Base-by-base conservation (phyloP, 1,140 invertebrate genomes). In the Drosophila murphyi region DNA sequence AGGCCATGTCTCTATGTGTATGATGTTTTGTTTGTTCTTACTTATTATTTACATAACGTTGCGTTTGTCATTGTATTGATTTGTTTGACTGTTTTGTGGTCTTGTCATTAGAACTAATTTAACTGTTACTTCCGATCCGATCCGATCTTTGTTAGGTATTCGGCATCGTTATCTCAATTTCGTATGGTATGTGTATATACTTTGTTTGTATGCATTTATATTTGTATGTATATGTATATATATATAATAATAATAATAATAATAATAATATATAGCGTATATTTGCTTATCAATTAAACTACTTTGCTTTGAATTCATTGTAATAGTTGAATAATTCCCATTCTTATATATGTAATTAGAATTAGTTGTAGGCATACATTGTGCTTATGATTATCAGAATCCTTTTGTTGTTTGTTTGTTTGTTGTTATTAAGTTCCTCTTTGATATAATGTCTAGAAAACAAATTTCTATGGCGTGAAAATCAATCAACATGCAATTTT, bases 321-420 rank as follows among this genome's bases (percentile, higher is more conserved):
- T 81, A 68, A 71, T 78, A 67, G 47, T 43, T 43, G 10, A 43
- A 43, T 69, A 41, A 39, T 32, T 60, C 50, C 34, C 32, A 20
- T 37, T 54, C 60, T 59, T 77, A 61, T 80, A 51, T 52, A 63
- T 68, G 62, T 61, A 62, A 70, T 65, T 64, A 68, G 59, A 72
- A 62, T 76, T 81, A 81, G 47, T 51, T 86, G 59, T 81, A 82
- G 41, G 39, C 12, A 34, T 76, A 76, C 68, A 78, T 89, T 87
- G 80, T 85, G 83, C 80, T 87, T 89, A 87, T 83, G 80, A 85
- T 85, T 89, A 89, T 89, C 80, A 85, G 76, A 80, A 83, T 80
- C 61, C 39, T 80, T 76, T 61, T 76, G 56, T 67, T 80, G 47
- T 60, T 47, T 31, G 55, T 37, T 60, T 61, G 54, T 57, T 77